These are phyloP conservation scores for Cosmorhoe ocellata DNA, from an alignment of 2,888 invertebrate genomes.

Conservation along the genomic window DNA sequence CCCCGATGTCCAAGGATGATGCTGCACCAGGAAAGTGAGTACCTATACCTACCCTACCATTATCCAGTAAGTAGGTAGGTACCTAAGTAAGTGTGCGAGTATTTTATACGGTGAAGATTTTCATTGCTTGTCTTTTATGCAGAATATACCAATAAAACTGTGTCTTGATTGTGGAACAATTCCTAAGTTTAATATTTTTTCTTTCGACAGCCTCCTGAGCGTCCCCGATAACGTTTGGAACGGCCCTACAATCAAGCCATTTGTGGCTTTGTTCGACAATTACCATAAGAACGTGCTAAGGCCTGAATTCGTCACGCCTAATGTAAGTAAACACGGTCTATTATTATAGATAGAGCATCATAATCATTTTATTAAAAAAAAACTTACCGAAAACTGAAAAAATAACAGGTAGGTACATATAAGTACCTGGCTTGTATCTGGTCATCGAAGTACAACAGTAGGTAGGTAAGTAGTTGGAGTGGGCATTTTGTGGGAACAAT, in stretches of 20 bases:
- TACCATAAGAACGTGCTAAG: conserved; percentile 86
- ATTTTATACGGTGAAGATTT: no score
- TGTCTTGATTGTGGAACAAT: no score
- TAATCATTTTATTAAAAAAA: no score
- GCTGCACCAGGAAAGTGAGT: conserved; percentile 89
- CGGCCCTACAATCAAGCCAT: conserved; percentile 86
- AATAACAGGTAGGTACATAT: no score
- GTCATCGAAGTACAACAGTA: neutral
- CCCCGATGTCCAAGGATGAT: conserved; percentile 86
- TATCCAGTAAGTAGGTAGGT: no score
- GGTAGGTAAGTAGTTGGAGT: no score
- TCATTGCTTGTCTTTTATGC: no score
- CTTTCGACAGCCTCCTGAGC: conserved; percentile 83
- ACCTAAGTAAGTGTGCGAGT: no score
- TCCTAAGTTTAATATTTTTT: neutral
- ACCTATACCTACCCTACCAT: neutral
- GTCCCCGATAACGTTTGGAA: conserved; percentile 85
- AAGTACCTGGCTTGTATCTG: no score
- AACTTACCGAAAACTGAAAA: no score
- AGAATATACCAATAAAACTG: no score
- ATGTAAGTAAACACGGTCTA: conserved; percentile 56
- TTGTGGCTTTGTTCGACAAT: conserved; percentile 88
- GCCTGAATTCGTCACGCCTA: conserved; percentile 85
- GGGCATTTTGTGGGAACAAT: neutral
- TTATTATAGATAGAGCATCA: no score